Evolutionary conservation across 2,113 vertebrate species (phyloP).

Genomic region (Astatotilapia flaviijosephi): DNA sequence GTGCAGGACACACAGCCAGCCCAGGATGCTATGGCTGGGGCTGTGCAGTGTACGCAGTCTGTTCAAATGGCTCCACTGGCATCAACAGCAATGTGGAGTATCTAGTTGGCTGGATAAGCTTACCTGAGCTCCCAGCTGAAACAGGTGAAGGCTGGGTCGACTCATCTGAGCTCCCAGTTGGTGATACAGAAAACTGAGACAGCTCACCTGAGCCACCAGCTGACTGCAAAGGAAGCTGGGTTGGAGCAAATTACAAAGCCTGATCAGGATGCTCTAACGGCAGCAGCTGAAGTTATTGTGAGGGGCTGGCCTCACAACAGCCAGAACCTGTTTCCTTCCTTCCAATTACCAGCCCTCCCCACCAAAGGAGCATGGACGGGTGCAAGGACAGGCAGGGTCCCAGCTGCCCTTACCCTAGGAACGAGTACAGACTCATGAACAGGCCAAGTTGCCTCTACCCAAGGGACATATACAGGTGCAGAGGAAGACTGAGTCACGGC

Average conservation of each 20-base stretch:
- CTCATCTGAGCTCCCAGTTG: not conserved
- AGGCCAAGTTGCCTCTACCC: not conserved
- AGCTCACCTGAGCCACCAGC: not conserved
- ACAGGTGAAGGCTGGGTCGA: not conserved
- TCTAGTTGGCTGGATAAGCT: not conserved
- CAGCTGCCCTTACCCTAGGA: not conserved
- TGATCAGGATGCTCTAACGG: not conserved
- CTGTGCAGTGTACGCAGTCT: not conserved
- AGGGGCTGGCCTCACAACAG: not conserved
- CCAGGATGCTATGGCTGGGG: not conserved
- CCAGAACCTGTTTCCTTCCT: not conserved
- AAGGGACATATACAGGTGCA: not conserved
- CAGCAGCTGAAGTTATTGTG: not conserved
- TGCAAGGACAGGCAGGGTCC: not conserved
- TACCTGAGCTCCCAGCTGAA: not conserved
- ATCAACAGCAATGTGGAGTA: not conserved
- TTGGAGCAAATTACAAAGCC: not conserved
- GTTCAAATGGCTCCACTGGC: not conserved
- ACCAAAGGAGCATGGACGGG: not conserved
- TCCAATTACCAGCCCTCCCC: not conserved
- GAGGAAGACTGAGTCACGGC: not conserved
- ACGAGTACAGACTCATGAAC: not conserved
- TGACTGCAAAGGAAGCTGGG: not conserved
- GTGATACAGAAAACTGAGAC: not conserved
- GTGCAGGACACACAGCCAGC: not conserved